Conservation (phyloP, 2,113 vertebrate species). For the Oophaga pumilio region DNA sequence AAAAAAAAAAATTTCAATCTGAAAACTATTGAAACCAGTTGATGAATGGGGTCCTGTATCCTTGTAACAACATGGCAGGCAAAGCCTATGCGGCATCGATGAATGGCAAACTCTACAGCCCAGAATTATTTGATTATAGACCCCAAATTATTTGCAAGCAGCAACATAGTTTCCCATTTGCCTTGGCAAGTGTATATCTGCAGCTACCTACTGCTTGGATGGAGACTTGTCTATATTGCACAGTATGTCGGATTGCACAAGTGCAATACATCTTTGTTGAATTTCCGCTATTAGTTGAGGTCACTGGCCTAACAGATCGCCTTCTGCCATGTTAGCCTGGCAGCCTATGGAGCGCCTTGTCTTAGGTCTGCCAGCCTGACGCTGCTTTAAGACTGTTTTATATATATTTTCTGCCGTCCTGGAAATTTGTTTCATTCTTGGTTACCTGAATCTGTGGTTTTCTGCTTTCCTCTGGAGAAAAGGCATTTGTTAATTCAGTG, state of each 20-base stretch:
- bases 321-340: not conserved
- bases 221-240: not conserved
- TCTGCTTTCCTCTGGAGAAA: constrained; percentile 27
- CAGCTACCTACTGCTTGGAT: not conserved
- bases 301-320: not conserved
- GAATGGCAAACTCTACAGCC: too few species aligned
- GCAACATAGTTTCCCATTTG: not conserved
- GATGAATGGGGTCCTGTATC: too few species aligned
- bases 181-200: too few species aligned
- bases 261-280: not conserved
- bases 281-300: not conserved
- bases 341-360: not conserved
- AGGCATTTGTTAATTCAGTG: constrained; percentile 39
- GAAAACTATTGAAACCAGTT: too few species aligned
- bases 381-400: constrained; percentile 1
- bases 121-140: not conserved
- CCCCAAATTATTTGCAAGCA: not conserved
- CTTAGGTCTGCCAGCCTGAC: not conserved
- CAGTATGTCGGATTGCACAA: not conserved
- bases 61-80: too few species aligned
- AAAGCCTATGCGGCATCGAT: too few species aligned
- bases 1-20: too few species aligned
- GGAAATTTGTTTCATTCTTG: constrained; percentile 18
- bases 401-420: not conserved
- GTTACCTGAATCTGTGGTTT: constrained; percentile 48